These are phyloP conservation scores for Apotomis turbidana DNA, from an alignment of 2,888 invertebrate species.

Conservation along the genomic window DNA sequence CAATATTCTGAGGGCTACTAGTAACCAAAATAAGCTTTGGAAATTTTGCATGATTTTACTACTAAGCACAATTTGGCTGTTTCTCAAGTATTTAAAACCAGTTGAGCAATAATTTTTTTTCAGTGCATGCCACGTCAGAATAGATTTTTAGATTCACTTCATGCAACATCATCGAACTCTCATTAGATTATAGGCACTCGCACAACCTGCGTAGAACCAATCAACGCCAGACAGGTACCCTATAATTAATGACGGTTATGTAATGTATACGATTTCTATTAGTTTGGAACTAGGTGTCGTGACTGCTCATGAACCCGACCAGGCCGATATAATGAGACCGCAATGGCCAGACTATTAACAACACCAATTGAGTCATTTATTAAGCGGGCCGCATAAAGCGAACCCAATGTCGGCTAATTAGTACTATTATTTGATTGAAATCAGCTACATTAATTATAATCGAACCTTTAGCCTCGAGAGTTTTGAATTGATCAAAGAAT, in stretches of 20 bases:
- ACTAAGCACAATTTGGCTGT: too few relatives aligned
- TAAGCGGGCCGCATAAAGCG: slow-evolving; percentile 75
- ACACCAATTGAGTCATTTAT: slow-evolving; percentile 80
- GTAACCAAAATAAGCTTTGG: too few relatives aligned
- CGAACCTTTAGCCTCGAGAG: slow-evolving; percentile 71
- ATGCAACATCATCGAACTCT: slow-evolving; percentile 9
- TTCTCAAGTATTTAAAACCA: too few relatives aligned
- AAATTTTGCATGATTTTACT: too few relatives aligned
- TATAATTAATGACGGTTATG: slow-evolving; percentile 36
- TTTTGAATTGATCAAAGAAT: slow-evolving; percentile 65
- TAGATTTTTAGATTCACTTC: neutral
- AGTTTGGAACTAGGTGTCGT: slow-evolving; percentile 54
- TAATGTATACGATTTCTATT: slow-evolving; percentile 39
- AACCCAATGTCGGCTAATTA: slow-evolving; percentile 77
- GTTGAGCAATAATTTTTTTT: too few relatives aligned
- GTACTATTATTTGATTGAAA: slow-evolving; percentile 81
- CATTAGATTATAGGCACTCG: slow-evolving; percentile 19
- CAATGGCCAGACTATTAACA: slow-evolving; percentile 70
- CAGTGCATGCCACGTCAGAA: neutral
- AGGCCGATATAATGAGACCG: slow-evolving; percentile 56
- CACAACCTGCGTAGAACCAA: slow-evolving; percentile 12
- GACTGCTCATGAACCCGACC: slow-evolving; percentile 56
- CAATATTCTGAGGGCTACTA: too few relatives aligned
- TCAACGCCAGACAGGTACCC: slow-evolving; percentile 28
- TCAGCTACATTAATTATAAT: slow-evolving; percentile 79